phyloP scores from a whole-genome alignment of 1,140 invertebrate genomes.

The Xylocopa sonorina region DNA sequence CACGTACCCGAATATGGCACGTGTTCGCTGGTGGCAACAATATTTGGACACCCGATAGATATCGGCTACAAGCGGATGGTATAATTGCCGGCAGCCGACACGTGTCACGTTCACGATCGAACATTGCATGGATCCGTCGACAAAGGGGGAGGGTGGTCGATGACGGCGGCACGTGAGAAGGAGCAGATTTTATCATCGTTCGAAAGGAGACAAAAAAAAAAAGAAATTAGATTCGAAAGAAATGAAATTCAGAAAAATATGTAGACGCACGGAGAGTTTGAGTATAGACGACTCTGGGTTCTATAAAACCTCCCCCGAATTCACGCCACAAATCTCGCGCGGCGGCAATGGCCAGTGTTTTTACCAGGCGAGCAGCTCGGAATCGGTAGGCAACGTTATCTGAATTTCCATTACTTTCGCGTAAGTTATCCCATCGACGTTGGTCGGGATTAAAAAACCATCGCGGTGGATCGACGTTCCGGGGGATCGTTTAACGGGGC shows the following conservation, averaged over 20 bases:
- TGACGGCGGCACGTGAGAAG: background rate
- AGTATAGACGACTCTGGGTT: too few relatives aligned
- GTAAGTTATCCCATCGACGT: slow-evolving; percentile 27
- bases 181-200: background rate
- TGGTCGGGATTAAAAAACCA: slow-evolving; percentile 41
- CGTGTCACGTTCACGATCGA: slow-evolving; percentile 33
- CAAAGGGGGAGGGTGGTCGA: too few relatives aligned
- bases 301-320: too few relatives aligned
- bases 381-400: slow-evolving; percentile 4
- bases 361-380: background rate
- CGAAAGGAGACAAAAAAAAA: too few relatives aligned
- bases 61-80: slow-evolving; percentile 33
- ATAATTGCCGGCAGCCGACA: slow-evolving; percentile 44
- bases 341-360: background rate
- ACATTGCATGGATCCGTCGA: slow-evolving; percentile 4
- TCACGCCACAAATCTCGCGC: background rate
- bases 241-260: too few relatives aligned
- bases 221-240: too few relatives aligned
- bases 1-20: slow-evolving; percentile 27
- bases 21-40: slow-evolving; percentile 49
- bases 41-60: slow-evolving; percentile 50
- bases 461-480: slow-evolving; percentile 23
- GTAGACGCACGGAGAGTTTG: too few relatives aligned
- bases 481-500: slow-evolving; percentile 12
- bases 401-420: slow-evolving; percentile 35